A percentile compares a stretch with the other conserved stretches of the same genome.
These are phyloP conservation scores for Bombus haemorrhoidalis DNA, from an alignment of 1,140 invertebrate genomes.

Conservation along the genomic window DNA sequence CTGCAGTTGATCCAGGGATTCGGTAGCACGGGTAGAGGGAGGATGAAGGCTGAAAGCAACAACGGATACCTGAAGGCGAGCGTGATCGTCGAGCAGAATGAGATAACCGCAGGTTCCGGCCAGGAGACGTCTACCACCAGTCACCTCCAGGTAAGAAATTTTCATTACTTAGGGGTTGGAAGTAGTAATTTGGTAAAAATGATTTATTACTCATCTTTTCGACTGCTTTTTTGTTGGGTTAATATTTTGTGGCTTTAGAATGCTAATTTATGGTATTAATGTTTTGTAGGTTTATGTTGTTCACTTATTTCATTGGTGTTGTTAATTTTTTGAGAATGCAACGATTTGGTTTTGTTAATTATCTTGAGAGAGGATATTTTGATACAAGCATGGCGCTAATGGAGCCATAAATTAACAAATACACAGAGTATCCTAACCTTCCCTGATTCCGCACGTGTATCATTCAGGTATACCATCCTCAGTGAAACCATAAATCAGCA, in stretches of 20 bases:
- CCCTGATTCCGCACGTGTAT: too few species aligned
- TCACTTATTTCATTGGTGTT: fast-evolving
- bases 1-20: slow-evolving; percentile 25
- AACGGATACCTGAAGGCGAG: slow-evolving; percentile 75
- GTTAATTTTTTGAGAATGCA: fast-evolving
- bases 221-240: neutral
- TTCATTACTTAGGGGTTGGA: neutral
- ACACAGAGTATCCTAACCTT: too few species aligned
- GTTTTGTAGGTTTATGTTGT: too few species aligned
- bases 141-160: slow-evolving; percentile 72
- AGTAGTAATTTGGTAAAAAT: too few species aligned
- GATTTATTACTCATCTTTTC: neutral
- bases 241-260: neutral
- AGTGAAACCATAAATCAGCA: neutral
- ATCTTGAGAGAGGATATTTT: too few species aligned
- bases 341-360: too few species aligned
- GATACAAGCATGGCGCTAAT: too few species aligned
- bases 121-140: slow-evolving; percentile 57
- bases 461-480: too few species aligned
- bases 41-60: slow-evolving; percentile 72
- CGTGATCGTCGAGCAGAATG: slow-evolving; percentile 70
- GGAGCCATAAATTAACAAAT: too few species aligned
- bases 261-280: too few species aligned
- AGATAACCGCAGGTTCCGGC: slow-evolving; percentile 57
- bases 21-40: neutral